Conservation (phyloP, 2,888 invertebrate genomes). For the Ennomos fuscantarius region DNA sequence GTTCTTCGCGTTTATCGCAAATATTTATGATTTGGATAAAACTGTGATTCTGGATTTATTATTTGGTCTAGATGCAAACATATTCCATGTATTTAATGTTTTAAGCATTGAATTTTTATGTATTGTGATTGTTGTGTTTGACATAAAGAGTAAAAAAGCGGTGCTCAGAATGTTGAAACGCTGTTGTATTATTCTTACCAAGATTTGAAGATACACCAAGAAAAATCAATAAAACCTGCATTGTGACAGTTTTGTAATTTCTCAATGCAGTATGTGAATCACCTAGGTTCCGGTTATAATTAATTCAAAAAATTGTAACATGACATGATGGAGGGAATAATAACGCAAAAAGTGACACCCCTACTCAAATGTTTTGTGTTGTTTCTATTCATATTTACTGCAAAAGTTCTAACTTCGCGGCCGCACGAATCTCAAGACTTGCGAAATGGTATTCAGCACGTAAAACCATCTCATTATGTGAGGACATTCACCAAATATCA, state of each 20-base stretch:
- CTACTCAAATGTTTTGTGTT: constrained; percentile 76
- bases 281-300: constrained; percentile 25
- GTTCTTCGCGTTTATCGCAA: no score
- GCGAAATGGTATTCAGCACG: constrained; percentile 68
- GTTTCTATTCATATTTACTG: constrained; percentile 79
- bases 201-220: constrained; percentile 35
- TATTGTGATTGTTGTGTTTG: neutral
- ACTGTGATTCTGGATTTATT: no score
- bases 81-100: no score
- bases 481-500: constrained; percentile 80
- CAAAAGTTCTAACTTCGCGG: constrained; percentile 75
- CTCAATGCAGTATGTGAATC: constrained; percentile 48
- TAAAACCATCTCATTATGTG: constrained; percentile 73
- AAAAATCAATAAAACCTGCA: constrained; percentile 74
- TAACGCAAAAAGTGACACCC: constrained; percentile 71
- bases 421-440: constrained; percentile 71
- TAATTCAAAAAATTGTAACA: constrained; percentile 11
- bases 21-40: no score
- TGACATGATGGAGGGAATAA: constrained; percentile 66
- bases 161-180: constrained; percentile 1
- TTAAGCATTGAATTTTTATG: no score
- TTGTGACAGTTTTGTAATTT: constrained; percentile 53
- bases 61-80: no score
- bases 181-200: constrained; percentile 8
- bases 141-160: constrained; percentile 5